Percentiles rank a stretch among this genome's conserved stretches.
Conservation (phyloP, 2,797 vertebrate species). For the Cirrhinus molitorella region DNA sequence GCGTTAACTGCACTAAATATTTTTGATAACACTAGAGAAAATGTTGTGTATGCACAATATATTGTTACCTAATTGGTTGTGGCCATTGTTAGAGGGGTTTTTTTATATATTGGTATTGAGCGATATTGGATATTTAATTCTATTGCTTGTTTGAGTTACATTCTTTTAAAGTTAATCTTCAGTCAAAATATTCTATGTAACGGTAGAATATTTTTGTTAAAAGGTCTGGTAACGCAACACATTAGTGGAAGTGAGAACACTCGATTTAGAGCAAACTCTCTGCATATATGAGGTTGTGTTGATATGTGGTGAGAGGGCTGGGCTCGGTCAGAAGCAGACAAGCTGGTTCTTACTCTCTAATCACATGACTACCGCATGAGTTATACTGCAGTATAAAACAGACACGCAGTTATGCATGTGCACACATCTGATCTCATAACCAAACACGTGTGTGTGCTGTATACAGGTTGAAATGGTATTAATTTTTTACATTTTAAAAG, state of each 20-base stretch:
- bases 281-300: neutral
- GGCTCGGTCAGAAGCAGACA: conserved; percentile 53
- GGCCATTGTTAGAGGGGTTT: too few relatives aligned
- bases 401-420: neutral
- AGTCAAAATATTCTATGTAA: neutral
- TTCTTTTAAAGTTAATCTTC: neutral
- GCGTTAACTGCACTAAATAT: too few relatives aligned
- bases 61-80: neutral
- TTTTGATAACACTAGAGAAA: too few relatives aligned
- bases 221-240: neutral
- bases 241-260: neutral
- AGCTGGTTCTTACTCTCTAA: conserved; percentile 63
- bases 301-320: conserved; percentile 13
- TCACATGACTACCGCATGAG: conserved; percentile 59
- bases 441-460: neutral
- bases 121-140: neutral
- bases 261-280: neutral
- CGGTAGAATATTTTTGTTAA: neutral
- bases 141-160: neutral
- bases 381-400: conserved; percentile 19
- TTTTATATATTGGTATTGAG: too few relatives aligned
- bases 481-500: neutral
- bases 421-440: conserved; percentile 11
- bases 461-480: neutral
- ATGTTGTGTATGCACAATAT: neutral